Evolutionary conservation across 2,888 invertebrate genomes (phyloP).

Genomic region (Ichneumoninae sp.): DNA sequence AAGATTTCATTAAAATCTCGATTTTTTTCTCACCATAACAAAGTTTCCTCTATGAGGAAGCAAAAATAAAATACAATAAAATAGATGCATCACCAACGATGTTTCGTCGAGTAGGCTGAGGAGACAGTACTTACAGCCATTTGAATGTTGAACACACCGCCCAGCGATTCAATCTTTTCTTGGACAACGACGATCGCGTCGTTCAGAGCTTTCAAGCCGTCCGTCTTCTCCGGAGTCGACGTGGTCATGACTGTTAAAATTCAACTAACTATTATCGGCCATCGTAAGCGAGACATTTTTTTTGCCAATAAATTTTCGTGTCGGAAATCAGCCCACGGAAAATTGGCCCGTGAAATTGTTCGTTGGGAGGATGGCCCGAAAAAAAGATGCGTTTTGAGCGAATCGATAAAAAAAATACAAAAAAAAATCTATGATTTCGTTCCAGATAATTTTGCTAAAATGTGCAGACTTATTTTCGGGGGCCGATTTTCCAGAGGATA

Average conservation of each 20-base stretch:
- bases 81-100: background rate
- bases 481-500: background rate
- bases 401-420: background rate
- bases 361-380: background rate
- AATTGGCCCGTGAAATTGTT: too few relatives aligned
- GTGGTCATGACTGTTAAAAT: conserved; percentile 95
- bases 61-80: conserved; percentile 1
- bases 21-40: too few relatives aligned
- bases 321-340: too few relatives aligned
- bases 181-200: conserved; percentile 95
- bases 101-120: background rate
- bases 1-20: too few relatives aligned
- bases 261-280: conserved; percentile 40
- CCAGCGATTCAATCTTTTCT: conserved; percentile 91
- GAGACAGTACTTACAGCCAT: conserved; percentile 91
- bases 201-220: conserved; percentile 95
- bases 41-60: too few relatives aligned
- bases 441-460: background rate
- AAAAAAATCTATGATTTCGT: background rate
- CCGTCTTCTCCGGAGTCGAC: conserved; percentile 97
- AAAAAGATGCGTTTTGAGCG: background rate
- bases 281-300: background rate
- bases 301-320: background rate
- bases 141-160: conserved; percentile 97
- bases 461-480: background rate